These are phyloP conservation scores for Paralichthys olivaceus DNA, from an alignment of 2,113 vertebrate species.

Conservation along the genomic window DNA sequence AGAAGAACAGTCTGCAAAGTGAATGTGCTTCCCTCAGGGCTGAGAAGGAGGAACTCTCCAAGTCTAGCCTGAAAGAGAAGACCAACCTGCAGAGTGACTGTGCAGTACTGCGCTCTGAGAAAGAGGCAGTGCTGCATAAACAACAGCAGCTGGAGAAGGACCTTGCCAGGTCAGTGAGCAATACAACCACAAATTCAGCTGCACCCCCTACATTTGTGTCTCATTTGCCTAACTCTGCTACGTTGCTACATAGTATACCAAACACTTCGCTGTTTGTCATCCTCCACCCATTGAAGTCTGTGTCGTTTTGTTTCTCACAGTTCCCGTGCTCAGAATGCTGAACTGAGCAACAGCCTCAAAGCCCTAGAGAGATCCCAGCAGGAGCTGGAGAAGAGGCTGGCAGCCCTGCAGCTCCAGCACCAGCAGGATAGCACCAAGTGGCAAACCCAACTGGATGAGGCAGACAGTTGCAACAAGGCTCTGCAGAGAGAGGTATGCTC, in stretches of 20 bases:
- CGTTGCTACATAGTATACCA: neutral
- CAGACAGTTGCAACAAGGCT: constrained; percentile 87
- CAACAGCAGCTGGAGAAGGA: constrained; percentile 91
- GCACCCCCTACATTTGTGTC: neutral
- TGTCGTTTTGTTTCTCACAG: constrained; percentile 76
- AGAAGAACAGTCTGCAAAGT: constrained; percentile 82
- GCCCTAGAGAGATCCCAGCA: constrained; percentile 88
- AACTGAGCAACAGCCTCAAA: constrained; percentile 87
- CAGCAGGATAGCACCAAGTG: constrained; percentile 87
- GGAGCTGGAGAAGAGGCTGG: constrained; percentile 90
- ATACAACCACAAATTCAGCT: neutral
- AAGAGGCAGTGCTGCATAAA: constrained; percentile 85
- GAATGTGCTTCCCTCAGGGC: constrained; percentile 84
- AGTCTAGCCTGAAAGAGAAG: constrained; percentile 76
- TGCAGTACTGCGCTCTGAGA: constrained; percentile 86
- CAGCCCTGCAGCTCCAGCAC: constrained; percentile 89
- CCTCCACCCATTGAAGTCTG: constrained; percentile 9
- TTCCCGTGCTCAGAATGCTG: constrained; percentile 89
- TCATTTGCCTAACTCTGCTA: constrained; percentile 15
- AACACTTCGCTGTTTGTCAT: neutral
- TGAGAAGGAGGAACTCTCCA: constrained; percentile 76
- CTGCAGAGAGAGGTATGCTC: constrained; percentile 91
- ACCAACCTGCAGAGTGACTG: constrained; percentile 86
- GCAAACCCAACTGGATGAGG: constrained; percentile 90
- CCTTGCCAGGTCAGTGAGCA: constrained; percentile 87